phyloP scores from a whole-genome alignment of 2,797 vertebrate genomes.

The Neosilurus hyrtlii region DNA sequence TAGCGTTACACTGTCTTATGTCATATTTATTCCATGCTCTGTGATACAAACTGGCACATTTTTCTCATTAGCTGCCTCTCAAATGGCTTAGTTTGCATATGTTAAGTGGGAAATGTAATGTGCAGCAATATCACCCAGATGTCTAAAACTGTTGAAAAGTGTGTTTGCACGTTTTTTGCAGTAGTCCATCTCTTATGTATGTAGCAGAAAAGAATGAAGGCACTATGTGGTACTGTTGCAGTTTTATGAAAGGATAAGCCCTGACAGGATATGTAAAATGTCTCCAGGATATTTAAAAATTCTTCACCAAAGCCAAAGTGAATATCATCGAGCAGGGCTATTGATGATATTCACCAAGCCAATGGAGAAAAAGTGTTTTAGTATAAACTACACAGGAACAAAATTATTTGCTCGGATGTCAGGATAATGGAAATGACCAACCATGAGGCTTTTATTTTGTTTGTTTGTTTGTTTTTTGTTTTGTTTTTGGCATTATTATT shows the following conservation, averaged over 20 bases:
- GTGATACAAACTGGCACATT: neutral
- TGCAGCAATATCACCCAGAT: neutral
- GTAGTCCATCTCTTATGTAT: neutral
- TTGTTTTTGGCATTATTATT: no score
- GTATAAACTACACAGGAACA: no score
- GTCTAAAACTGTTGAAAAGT: neutral
- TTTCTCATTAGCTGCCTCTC: conserved; percentile 4
- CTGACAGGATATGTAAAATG: neutral
- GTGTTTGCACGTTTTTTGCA: neutral
- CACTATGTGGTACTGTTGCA: neutral
- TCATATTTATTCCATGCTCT: neutral
- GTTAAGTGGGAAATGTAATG: neutral
- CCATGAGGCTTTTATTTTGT: no score
- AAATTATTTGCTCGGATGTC: no score
- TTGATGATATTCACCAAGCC: no score
- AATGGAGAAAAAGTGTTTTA: no score
- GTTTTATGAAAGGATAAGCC: neutral
- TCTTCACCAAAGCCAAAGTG: no score
- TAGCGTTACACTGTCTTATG: neutral
- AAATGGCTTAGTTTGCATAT: neutral
- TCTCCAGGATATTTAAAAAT: no score
- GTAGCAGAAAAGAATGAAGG: neutral
- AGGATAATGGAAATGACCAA: no score
- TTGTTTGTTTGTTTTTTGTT: no score
- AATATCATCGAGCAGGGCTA: no score